A percentile compares a stretch with the other conserved stretches of the same genome.
These are phyloP conservation scores for Carterocephalus palaemon DNA, from an alignment of 2,888 invertebrate species.

Conservation along the genomic window DNA sequence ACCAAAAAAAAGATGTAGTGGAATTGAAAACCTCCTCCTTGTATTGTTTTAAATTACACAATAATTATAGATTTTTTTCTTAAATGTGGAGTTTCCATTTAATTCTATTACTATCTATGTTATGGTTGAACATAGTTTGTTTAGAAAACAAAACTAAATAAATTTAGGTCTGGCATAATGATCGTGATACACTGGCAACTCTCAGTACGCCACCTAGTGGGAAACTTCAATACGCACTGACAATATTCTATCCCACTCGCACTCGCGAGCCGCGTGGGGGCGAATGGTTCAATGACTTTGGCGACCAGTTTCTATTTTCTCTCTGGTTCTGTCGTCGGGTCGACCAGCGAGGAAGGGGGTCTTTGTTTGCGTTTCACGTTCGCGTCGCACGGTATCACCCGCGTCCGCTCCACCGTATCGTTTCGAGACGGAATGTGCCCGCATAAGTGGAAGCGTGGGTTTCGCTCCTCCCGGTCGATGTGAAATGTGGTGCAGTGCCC, in stretches of 20 bases:
- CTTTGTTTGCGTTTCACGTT: constrained; percentile 79
- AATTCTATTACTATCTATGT: too few species aligned
- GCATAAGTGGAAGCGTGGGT: constrained; percentile 74
- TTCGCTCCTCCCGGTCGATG: constrained; percentile 72
- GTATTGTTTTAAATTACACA: too few species aligned
- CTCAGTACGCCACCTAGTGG: constrained; percentile 53
- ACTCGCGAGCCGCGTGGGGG: constrained; percentile 53
- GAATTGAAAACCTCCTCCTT: too few species aligned
- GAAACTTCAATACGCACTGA: constrained; percentile 26
- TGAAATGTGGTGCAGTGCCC: constrained; percentile 71
- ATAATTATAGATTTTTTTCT: too few species aligned
- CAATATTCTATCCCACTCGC: constrained; percentile 58
- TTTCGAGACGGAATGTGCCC: constrained; percentile 76
- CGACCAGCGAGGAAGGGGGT: constrained; percentile 66
- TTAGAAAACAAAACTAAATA: too few species aligned
- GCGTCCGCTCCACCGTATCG: constrained; percentile 63
- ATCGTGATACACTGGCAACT: constrained; percentile 16
- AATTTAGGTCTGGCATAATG: constrained; percentile 51
- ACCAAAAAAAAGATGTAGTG: too few species aligned
- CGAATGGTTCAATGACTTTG: constrained; percentile 78
- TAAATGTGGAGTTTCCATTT: too few species aligned
- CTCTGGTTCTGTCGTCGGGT: constrained; percentile 75
- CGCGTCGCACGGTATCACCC: constrained; percentile 70
- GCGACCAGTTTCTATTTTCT: constrained; percentile 78
- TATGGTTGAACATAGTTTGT: too few species aligned